Evolutionary conservation across 2,888 invertebrate genomes (phyloP).

Genomic region (Laothoe populi): DNA sequence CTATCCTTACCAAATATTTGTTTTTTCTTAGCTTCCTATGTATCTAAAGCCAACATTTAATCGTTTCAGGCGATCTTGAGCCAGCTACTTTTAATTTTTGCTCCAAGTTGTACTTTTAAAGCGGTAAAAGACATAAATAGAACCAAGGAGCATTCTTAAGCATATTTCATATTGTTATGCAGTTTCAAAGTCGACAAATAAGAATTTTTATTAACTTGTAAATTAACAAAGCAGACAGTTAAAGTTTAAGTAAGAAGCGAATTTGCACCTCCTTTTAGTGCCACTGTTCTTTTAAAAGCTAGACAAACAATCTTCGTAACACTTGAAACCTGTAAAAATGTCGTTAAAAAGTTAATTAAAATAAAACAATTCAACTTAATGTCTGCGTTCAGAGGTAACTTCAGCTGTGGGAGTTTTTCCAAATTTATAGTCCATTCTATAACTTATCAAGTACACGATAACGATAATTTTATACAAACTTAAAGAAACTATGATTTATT

Average conservation of each 20-base stretch:
- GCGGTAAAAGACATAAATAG: neutral
- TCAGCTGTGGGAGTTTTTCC: slow-evolving; percentile 34
- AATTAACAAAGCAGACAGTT: neutral
- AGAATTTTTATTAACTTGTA: neutral
- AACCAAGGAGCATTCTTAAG: neutral
- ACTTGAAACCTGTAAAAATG: slow-evolving; percentile 21
- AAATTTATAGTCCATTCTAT: slow-evolving; percentile 32
- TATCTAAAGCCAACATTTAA: too few species aligned
- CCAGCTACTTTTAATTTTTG: too few species aligned
- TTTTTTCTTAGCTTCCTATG: too few species aligned
- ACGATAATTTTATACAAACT: slow-evolving; percentile 2
- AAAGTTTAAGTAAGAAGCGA: slow-evolving; percentile 16
- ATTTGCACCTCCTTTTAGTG: slow-evolving; percentile 10
- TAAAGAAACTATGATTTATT: slow-evolving; percentile 6
- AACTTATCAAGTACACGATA: slow-evolving; percentile 23
- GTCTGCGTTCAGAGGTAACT: slow-evolving; percentile 20
- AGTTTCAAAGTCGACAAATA: neutral
- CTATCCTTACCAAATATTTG: too few species aligned
- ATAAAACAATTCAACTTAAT: slow-evolving; percentile 15
- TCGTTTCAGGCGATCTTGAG: too few species aligned
- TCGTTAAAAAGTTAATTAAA: slow-evolving; percentile 22
- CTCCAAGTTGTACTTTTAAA: neutral
- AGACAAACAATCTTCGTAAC: slow-evolving; percentile 10
- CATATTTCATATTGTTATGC: neutral
- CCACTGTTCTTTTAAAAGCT: slow-evolving; percentile 14